phyloP scores from a whole-genome alignment of 2,888 invertebrate species.

The Monochamus alternatus region DNA sequence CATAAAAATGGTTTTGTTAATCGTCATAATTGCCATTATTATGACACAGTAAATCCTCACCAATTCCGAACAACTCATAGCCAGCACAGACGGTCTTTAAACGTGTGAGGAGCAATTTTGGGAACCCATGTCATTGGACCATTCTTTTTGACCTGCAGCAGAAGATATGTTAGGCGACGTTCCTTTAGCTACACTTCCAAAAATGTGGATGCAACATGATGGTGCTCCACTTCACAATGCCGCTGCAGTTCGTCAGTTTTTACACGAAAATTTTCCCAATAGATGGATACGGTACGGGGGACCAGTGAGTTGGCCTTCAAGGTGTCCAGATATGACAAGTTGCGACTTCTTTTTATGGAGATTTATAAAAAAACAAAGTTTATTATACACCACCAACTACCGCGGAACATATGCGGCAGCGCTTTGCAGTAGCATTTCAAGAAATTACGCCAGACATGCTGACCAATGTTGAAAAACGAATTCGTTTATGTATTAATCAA shows the following conservation, averaged over 20 bases:
- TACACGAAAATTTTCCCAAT: no score
- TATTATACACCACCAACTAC: neutral
- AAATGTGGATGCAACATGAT: no score
- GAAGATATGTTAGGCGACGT: no score
- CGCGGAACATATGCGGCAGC: neutral
- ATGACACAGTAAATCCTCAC: neutral
- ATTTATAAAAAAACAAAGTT: constrained; percentile 1
- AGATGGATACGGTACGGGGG: no score
- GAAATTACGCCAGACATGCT: constrained; percentile 7
- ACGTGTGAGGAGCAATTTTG: no score
- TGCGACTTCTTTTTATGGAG: neutral
- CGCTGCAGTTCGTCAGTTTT: no score
- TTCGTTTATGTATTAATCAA: neutral
- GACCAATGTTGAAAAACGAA: neutral
- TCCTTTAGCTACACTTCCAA: no score
- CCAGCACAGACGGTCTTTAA: neutral
- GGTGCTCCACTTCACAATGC: no score
- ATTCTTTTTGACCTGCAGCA: no score
- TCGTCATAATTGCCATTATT: constrained; percentile 14
- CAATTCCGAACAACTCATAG: neutral
- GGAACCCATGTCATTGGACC: no score
- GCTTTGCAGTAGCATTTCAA: neutral
- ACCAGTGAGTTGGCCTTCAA: constrained; percentile 2
- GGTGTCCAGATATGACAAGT: neutral
- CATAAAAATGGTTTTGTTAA: no score